A percentile compares a stretch with the other conserved stretches of the same genome.
phyloP scores from a whole-genome alignment of 2,113 vertebrate genomes.

The Toxotes chatareus region DNA sequence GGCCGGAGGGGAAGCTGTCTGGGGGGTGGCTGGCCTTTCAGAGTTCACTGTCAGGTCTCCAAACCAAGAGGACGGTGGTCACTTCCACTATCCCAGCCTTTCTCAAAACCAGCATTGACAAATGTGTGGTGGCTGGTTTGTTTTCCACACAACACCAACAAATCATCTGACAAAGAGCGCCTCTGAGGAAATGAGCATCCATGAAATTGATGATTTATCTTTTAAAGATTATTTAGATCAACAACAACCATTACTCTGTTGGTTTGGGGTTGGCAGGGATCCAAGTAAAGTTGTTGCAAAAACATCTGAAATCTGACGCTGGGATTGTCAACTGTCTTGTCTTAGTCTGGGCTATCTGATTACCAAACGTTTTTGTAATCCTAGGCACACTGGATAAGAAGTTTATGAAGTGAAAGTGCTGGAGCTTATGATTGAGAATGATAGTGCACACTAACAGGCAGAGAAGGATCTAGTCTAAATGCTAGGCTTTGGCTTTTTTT shows the following conservation, averaged over 20 bases:
- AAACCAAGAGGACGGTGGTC: constrained; percentile 57
- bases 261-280: constrained; percentile 24
- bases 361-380: constrained; percentile 60
- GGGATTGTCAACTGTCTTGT: constrained; percentile 39
- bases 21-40: constrained; percentile 77
- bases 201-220: constrained; percentile 34
- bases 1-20: constrained; percentile 75
- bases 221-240: constrained; percentile 3
- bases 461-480: constrained; percentile 13
- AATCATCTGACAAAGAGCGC: constrained; percentile 13
- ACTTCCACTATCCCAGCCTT: constrained; percentile 52
- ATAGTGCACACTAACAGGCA: neutral
- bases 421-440: constrained; percentile 24
- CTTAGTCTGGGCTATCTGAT: constrained; percentile 43
- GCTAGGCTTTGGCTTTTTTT: constrained; percentile 29
- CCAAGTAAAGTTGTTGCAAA: constrained; percentile 7
- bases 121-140: constrained; percentile 16
- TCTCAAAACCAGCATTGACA: constrained; percentile 21
- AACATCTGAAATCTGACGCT: constrained; percentile 50
- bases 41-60: constrained; percentile 82
- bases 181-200: constrained; percentile 11
- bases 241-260: constrained; percentile 26
- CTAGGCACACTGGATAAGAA: constrained; percentile 26
- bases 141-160: constrained; percentile 32
- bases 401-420: constrained; percentile 28